Evolutionary conservation across 2,888 invertebrate species (phyloP).

Genomic region (Pycnomerus fuliginosus): DNA sequence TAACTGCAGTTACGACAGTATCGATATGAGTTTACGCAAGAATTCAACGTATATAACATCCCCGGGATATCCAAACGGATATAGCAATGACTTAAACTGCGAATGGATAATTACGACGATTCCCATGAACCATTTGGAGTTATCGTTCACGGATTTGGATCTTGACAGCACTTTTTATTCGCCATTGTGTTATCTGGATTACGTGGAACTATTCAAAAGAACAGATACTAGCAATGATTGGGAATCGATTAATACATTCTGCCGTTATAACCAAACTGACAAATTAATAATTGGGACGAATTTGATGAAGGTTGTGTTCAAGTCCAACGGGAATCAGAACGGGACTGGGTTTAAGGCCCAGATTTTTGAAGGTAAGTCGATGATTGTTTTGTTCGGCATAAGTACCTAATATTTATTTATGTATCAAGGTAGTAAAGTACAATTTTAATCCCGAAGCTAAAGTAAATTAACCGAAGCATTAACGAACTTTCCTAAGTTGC

Average conservation of each 20-base stretch:
- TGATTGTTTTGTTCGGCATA: too few species aligned
- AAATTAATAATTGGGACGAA: neutral
- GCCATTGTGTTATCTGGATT: constrained; percentile 61
- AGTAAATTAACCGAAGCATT: too few species aligned
- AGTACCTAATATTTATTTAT: too few species aligned
- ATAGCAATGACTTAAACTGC: constrained; percentile 64
- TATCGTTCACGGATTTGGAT: constrained; percentile 60
- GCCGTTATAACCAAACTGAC: constrained; percentile 53
- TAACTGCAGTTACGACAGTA: too few species aligned
- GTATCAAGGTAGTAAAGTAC: too few species aligned
- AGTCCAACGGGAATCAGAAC: constrained; percentile 61
- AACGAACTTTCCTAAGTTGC: too few species aligned
- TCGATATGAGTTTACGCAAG: constrained; percentile 34
- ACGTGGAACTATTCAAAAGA: constrained; percentile 59
- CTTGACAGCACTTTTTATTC: constrained; percentile 56
- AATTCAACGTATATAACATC: constrained; percentile 57
- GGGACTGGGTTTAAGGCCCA: constrained; percentile 68
- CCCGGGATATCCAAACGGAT: constrained; percentile 75
- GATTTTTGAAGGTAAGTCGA: constrained; percentile 57
- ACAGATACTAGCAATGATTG: constrained; percentile 56
- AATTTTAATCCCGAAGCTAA: too few species aligned
- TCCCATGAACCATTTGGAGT: constrained; percentile 60
- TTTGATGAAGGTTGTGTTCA: constrained; percentile 67
- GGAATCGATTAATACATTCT: constrained; percentile 58
- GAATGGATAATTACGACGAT: constrained; percentile 70